Evolutionary conservation across 64 coral and sea anemone species (phyloP).

Genomic region (Porites australiensis): DNA sequence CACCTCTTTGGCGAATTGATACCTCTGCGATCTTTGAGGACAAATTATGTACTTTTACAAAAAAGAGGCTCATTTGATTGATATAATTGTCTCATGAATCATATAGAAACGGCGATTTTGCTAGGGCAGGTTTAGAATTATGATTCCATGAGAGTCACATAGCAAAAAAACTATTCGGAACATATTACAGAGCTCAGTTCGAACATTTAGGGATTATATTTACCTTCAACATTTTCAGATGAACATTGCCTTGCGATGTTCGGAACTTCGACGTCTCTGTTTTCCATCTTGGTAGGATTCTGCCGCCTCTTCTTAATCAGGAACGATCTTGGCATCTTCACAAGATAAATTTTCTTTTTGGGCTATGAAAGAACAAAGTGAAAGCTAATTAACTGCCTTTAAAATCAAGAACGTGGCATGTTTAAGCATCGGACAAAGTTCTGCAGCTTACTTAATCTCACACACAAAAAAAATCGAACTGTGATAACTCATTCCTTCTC

Average conservation of each 20-base stretch:
- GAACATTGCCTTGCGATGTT: neutral
- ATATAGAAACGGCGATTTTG: too few species aligned
- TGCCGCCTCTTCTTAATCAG: constrained; percentile 18
- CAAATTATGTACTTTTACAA: too few species aligned
- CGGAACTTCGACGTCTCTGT: neutral
- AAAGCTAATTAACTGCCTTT: neutral
- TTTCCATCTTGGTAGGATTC: neutral
- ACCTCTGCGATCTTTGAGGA: too few species aligned
- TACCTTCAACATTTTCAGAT: neutral
- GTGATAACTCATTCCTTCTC: neutral
- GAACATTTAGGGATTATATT: neutral
- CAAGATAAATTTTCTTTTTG: neutral
- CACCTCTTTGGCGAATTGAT: neutral
- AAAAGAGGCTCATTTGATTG: too few species aligned
- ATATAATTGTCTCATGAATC: too few species aligned
- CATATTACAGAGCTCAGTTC: neutral
- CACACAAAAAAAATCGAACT: neutral
- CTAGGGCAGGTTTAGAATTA: too few species aligned
- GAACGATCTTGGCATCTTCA: constrained; percentile 37
- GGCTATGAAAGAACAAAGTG: constrained; percentile 13
- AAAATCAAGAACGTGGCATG: neutral
- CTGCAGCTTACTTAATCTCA: neutral
- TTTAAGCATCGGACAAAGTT: neutral
- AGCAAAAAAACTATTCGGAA: too few species aligned
- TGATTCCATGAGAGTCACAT: too few species aligned